Evolutionary conservation across 2,797 vertebrate genomes (phyloP).

Genomic region (Uromys caudimaculatus): DNA sequence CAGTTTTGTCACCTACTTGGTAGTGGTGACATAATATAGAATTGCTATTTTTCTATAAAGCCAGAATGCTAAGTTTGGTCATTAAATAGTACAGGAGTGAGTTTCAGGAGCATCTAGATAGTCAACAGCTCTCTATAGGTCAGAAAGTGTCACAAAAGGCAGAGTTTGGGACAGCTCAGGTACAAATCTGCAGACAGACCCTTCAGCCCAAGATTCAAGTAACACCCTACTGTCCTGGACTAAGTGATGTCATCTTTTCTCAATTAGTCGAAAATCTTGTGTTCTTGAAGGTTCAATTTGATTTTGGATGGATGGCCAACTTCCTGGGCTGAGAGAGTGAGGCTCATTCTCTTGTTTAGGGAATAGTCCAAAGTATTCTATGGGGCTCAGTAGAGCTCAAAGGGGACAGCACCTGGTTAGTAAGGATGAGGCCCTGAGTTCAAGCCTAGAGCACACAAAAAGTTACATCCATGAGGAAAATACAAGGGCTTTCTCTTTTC

Average conservation of each 20-base stretch:
- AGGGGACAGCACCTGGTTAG: not conserved
- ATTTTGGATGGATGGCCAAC: not conserved
- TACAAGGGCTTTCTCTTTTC: not conserved
- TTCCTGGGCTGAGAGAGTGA: not conserved
- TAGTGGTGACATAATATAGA: conserved; percentile 20
- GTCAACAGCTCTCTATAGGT: not conserved
- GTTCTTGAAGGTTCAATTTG: not conserved
- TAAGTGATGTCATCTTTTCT: not conserved
- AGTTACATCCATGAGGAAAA: not conserved
- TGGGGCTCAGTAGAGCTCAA: not conserved
- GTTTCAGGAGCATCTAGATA: conserved; percentile 50
- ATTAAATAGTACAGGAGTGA: not conserved
- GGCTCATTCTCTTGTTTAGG: not conserved
- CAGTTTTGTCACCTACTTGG: not conserved
- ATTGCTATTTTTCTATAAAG: conserved; percentile 13
- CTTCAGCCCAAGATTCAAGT: not conserved
- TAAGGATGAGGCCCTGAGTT: not conserved
- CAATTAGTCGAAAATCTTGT: not conserved
- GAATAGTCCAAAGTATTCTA: not conserved
- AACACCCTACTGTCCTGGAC: not conserved
- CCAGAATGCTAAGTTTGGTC: conserved; percentile 17
- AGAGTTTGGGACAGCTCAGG: not conserved
- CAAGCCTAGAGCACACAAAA: not conserved
- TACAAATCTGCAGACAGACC: not conserved
- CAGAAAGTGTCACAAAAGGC: not conserved